Evolutionary conservation across 2,888 invertebrate genomes (phyloP), one percentile per base, ranked within the genome.

Genomic region (Drosophila emarginata): DNA sequence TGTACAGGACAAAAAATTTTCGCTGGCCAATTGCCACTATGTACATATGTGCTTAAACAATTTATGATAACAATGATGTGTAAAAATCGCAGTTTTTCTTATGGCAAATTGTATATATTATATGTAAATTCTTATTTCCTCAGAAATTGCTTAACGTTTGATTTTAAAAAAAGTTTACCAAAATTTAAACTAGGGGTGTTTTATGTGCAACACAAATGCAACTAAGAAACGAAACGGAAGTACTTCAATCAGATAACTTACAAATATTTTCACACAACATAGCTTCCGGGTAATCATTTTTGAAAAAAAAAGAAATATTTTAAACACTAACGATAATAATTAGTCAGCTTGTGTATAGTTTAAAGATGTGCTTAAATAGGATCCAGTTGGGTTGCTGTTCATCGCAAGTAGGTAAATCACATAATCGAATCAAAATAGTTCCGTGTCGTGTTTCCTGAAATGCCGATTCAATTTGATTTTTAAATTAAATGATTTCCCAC

Each of bases 381-480:
- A 45, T 21, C 12, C 18, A 21, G 40, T 45, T 45, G 40, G 4
- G 7, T 40, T 15, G 15, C 40, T 45, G 15, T 45, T 45, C 11
- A 45, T 45, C 12, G 45, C 45, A 11, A 12, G 12, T 45, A 45
- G 4, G 11, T 18, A 18, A 11, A 18, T 45, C 15, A 11, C 6
- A 45, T 18, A 18, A 28, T 11, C 9, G 1, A 14, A 37, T 74
- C 40, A 78, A 54, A 75, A 14, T 3, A 67, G 65, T 0, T 59
- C 18, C 53, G 58, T 58, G 0, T 74, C 71, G 36, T 90, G 90
- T 37, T 72, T 78, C 18, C 71, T 80, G 14, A 90, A 45, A 69
- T 90, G 90, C 0, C 82, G 80, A 70, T 90, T 90, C 1, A 90
- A 78, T 61, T 85, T 89, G 52, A 90, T 86, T 69, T 83, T 82